These are phyloP conservation scores for Lapara coniferarum DNA, from an alignment of 2,888 invertebrate species.

Conservation along the genomic window DNA sequence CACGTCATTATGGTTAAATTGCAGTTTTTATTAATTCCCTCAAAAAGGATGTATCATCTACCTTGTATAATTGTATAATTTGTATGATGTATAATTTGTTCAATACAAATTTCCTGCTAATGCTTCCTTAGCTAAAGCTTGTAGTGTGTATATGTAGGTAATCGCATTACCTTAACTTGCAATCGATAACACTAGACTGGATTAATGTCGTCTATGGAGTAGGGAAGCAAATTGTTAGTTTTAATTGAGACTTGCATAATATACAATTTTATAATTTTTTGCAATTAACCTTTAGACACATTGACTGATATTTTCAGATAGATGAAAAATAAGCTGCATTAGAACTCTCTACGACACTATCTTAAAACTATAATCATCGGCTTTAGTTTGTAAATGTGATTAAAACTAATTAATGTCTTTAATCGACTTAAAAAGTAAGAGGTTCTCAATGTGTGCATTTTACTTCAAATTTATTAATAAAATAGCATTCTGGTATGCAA, in stretches of 20 bases:
- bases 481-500: too few relatives aligned
- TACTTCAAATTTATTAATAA: too few relatives aligned
- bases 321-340: background rate
- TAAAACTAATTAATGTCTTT: background rate
- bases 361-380: background rate
- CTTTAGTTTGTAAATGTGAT: background rate
- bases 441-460: too few relatives aligned
- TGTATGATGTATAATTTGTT: too few relatives aligned
- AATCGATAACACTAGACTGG: constrained; percentile 65
- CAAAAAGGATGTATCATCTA: too few relatives aligned
- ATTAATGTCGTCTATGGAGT: constrained; percentile 51
- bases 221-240: constrained; percentile 35
- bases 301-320: background rate
- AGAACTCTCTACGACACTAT: background rate
- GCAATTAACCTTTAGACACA: too few relatives aligned
- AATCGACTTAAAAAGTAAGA: too few relatives aligned
- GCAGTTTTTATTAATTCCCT: too few relatives aligned
- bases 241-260: background rate
- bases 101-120: constrained; percentile 29
- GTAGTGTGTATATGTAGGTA: constrained; percentile 43
- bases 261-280: background rate
- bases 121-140: constrained; percentile 57
- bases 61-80: too few relatives aligned
- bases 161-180: constrained; percentile 67
- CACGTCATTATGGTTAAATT: too few relatives aligned